Evolutionary conservation across 2,113 vertebrate species (phyloP), one percentile per base, ranked within the genome.

Genomic region (Cercocebus atys): DNA sequence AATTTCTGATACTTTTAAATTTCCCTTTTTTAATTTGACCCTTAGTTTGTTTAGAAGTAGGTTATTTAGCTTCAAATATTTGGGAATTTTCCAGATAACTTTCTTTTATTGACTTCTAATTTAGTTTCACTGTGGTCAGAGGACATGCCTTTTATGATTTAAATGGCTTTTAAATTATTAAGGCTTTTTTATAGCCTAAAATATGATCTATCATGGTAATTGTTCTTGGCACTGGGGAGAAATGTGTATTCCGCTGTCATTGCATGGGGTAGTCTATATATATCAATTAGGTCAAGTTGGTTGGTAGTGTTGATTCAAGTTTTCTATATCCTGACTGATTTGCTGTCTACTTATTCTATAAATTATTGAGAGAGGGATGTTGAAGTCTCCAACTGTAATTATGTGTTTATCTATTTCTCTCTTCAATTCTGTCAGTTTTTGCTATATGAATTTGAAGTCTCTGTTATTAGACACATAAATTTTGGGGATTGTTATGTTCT

Each of bases 201-300:
- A 75, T 94, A 73, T 57, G 52, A 45, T 81, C 66, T 96, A 73
- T n/a, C 47, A 81, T 59, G 32, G 82, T 91, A 94, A 86, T 30
- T 90, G 38, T 57, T 86, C 45, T 85, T 86, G 82, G 85, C 47
- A 81, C 57, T 25, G 38, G 23, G 32, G 27, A 80, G 45, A 43
- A 72, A 95, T 38, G n/a, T 72, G 35, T 8, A 68, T 68, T 68
- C 64, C 16, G 5, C 38, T 93, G 25, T 83, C 64, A n/a, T 38
- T 93, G 45, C 55, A 40, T 81, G 10, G n/a, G 75, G 75, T 76
- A 59, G 18, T 88, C 32, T 83, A 47, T 47, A 83, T 88, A 75
- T 57, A 32, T 92, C 32, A 95, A 57, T 64, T 81, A 81, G 73
- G 75, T 72, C 82, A 50, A 64, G 27, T 47, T 27, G 50, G 55